Percentiles rank a stretch among this genome's conserved stretches.
These are phyloP conservation scores for Thymelicus acteon DNA, from an alignment of 2,888 invertebrate species.

Conservation along the genomic window DNA sequence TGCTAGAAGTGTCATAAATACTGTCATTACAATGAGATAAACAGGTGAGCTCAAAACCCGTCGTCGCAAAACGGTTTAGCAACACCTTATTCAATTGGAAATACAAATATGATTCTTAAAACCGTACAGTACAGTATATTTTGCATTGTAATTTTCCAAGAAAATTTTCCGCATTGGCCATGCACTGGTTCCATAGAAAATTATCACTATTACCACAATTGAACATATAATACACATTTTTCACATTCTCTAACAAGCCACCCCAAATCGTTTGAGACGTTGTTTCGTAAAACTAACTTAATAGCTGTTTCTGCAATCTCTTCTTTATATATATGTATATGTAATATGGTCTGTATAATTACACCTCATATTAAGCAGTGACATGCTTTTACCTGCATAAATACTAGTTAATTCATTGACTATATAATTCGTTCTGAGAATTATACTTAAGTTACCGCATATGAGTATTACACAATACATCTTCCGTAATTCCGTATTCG, in stretches of 20 bases:
- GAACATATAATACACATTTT: conserved; percentile 47
- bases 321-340: no score
- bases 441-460: background rate
- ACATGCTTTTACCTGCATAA: conserved; percentile 11
- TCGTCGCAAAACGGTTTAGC: conserved; percentile 51
- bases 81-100: conserved; percentile 29
- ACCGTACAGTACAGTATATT: conserved; percentile 35
- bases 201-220: conserved; percentile 67
- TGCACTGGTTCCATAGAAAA: conserved; percentile 74
- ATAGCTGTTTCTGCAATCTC: background rate
- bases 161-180: conserved; percentile 55
- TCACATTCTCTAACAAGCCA: conserved; percentile 9
- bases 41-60: conserved; percentile 47
- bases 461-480: background rate
- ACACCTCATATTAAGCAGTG: background rate
- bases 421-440: background rate
- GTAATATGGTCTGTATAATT: no score
- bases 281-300: background rate
- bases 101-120: conserved; percentile 39
- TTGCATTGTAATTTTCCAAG: conserved; percentile 42
- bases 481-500: background rate
- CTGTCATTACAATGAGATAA: conserved; percentile 53
- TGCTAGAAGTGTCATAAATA: conserved; percentile 47
- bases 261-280: no score
- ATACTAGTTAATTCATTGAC: background rate